These are phyloP conservation scores for Drosophila orena DNA, from an alignment of 1,140 invertebrate genomes.

Conservation along the genomic window DNA sequence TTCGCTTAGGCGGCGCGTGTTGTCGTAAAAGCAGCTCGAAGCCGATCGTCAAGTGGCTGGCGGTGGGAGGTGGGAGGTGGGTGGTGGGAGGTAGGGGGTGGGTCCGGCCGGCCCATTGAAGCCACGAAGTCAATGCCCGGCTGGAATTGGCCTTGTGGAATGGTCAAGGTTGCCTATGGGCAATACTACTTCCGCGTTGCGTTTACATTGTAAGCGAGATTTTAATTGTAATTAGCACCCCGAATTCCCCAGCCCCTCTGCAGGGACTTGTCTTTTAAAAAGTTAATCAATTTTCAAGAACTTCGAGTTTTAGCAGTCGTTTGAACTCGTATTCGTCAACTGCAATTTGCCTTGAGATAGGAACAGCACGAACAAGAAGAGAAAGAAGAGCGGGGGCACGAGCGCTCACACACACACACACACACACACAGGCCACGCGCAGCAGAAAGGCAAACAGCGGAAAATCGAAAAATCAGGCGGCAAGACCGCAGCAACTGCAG, in stretches of 20 bases:
- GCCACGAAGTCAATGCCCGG: conserved; percentile 46
- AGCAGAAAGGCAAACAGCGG: conserved; percentile 64
- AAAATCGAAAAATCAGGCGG: conserved; percentile 23
- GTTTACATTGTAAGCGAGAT: neutral
- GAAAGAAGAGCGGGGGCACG: neutral
- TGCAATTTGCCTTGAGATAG: conserved; percentile 47
- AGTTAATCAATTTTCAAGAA: neutral
- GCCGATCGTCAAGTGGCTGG: neutral
- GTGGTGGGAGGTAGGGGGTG: neutral
- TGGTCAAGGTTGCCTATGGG: conserved; percentile 36
- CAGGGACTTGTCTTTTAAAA: neutral
- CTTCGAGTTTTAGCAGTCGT: neutral
- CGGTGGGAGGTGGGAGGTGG: too few relatives aligned
- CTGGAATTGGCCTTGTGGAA: conserved; percentile 18
- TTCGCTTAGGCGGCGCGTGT: conserved; percentile 21
- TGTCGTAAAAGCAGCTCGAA: neutral
- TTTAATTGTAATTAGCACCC: too few relatives aligned
- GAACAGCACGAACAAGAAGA: conserved; percentile 20
- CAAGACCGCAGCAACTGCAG: conserved; percentile 21
- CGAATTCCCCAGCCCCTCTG: too few relatives aligned
- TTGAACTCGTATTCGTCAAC: too few relatives aligned
- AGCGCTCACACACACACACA: too few relatives aligned
- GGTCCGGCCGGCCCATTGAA: neutral
- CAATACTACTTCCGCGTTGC: neutral
- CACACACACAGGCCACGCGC: conserved; percentile 55